Conservation (phyloP, 2,113 vertebrate genomes). For the Helogale parvula region DNA sequence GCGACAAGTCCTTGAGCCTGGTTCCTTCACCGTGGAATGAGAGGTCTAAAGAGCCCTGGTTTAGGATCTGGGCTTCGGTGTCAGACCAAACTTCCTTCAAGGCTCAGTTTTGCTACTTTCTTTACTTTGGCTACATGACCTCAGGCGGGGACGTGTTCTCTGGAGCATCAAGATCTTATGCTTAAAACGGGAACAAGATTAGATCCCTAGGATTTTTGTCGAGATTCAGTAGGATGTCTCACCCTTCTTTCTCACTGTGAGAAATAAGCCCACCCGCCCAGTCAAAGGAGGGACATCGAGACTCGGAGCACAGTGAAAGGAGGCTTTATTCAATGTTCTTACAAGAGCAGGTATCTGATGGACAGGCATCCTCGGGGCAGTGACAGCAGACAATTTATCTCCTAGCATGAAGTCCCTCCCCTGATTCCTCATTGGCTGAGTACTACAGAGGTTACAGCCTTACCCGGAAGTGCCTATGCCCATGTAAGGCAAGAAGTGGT, state of each 20-base stretch:
- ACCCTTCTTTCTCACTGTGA: background rate
- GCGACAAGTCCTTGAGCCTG: background rate
- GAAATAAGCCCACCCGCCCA: no score
- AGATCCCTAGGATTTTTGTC: background rate
- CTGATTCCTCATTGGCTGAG: no score
- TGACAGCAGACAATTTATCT: no score
- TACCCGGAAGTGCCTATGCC: no score
- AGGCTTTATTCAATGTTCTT: no score
- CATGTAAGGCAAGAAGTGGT: no score
- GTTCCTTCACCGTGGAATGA: background rate
- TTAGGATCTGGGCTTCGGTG: background rate
- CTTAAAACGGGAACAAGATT: background rate
- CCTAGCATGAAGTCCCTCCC: no score
- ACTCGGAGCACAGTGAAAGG: no score
- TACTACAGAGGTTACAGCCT: no score
- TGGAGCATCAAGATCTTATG: background rate
- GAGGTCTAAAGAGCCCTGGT: background rate
- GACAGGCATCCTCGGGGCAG: no score
- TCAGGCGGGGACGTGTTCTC: accelerated
- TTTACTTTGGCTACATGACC: background rate
- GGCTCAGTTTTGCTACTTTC: background rate
- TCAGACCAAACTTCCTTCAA: background rate
- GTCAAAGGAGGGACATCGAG: no score
- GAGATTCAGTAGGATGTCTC: background rate
- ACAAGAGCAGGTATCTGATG: no score